These are phyloP conservation scores for Flexamia atlantica DNA, from an alignment of 2,888 invertebrate genomes.

Conservation along the genomic window DNA sequence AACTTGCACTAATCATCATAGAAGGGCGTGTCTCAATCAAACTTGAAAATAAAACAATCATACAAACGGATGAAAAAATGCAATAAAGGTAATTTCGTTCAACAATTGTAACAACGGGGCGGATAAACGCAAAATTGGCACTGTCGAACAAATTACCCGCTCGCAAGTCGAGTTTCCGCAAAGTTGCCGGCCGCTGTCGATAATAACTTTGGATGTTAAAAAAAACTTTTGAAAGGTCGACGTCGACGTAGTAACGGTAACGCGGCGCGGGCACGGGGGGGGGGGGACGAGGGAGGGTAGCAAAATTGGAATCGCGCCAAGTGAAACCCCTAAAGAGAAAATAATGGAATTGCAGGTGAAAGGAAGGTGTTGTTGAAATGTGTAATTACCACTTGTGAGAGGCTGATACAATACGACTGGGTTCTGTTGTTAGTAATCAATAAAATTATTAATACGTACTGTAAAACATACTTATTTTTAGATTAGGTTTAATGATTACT, in stretches of 20 bases:
- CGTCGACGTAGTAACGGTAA: too few species aligned
- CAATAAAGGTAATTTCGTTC: too few species aligned
- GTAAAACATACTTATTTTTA: too few species aligned
- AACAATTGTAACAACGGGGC: too few species aligned
- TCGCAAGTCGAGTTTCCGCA: background rate
- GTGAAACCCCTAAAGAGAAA: background rate
- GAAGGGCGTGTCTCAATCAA: too few species aligned
- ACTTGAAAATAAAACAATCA: too few species aligned
- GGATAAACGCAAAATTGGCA: conserved; percentile 24
- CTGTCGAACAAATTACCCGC: conserved; percentile 23
- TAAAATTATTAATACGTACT: too few species aligned
- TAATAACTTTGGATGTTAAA: conserved; percentile 21
- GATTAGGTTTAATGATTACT: too few species aligned
- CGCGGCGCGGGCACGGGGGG: background rate
- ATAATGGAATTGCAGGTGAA: conserved; percentile 14
- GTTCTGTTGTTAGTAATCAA: conserved; percentile 9
- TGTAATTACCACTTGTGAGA: background rate
- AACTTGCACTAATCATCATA: too few species aligned
- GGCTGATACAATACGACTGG: background rate
- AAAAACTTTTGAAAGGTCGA: conserved; percentile 26
- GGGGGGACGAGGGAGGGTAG: background rate
- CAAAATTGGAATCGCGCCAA: conserved; percentile 12
- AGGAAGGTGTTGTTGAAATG: background rate
- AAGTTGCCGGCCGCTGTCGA: conserved; percentile 9
- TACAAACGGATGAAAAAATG: too few species aligned